Evolutionary conservation across 2,888 invertebrate species (phyloP).

Genomic region (Siphlonurus alternatus): DNA sequence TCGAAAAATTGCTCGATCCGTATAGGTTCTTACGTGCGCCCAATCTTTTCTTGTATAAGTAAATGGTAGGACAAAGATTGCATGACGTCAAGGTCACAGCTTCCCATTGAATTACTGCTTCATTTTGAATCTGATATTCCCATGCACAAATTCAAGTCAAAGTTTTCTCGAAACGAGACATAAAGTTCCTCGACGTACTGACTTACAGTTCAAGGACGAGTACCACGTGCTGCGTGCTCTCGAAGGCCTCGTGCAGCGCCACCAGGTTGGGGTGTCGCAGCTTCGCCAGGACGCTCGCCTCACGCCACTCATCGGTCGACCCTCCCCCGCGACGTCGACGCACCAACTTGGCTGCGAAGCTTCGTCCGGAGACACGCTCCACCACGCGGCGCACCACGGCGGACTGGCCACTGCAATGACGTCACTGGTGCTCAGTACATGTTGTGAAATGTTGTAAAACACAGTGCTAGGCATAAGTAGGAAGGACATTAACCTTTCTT

Average conservation of each 20-base stretch:
- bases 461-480: background rate
- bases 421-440: constrained; percentile 9
- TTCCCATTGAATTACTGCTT: too few relatives aligned
- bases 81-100: too few relatives aligned
- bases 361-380: constrained; percentile 30
- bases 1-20: too few relatives aligned
- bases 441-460: background rate
- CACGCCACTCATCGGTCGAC: constrained; percentile 37
- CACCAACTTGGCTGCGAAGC: constrained; percentile 47
- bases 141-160: too few relatives aligned
- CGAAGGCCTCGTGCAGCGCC: constrained; percentile 41
- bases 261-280: constrained; percentile 44
- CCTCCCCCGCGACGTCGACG: constrained; percentile 35
- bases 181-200: too few relatives aligned
- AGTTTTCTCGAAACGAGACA: too few relatives aligned
- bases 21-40: too few relatives aligned
- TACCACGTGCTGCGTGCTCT: constrained; percentile 38
- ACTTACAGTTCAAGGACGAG: constrained; percentile 40
- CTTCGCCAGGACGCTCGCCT: constrained; percentile 35
- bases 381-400: constrained; percentile 40
- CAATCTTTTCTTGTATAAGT: too few relatives aligned
- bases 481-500: background rate
- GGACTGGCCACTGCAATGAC: constrained; percentile 39
- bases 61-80: too few relatives aligned
- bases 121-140: too few relatives aligned